These are phyloP conservation scores for Rhinoraja longicauda DNA, from an alignment of 2,797 vertebrate species.

Conservation along the genomic window DNA sequence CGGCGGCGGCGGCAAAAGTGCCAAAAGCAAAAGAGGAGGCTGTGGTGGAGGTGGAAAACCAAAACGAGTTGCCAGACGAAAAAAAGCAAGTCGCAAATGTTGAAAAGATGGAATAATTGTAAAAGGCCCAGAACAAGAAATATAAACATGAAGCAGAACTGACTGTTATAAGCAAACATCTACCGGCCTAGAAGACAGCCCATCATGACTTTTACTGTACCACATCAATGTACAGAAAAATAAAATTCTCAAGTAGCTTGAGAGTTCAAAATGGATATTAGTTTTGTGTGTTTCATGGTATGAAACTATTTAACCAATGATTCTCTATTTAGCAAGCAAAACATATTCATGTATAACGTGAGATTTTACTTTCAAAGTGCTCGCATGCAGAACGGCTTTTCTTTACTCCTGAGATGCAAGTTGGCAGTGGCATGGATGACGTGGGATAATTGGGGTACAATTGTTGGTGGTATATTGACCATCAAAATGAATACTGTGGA, in stretches of 20 bases:
- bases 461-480: background rate
- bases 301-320: too few relatives aligned
- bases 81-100: too few relatives aligned
- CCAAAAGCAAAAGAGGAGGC: too few relatives aligned
- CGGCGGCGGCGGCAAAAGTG: background rate
- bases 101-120: background rate
- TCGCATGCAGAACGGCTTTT: too few relatives aligned
- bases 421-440: too few relatives aligned
- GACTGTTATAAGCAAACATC: background rate
- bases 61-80: background rate
- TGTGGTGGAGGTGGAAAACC: background rate
- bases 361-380: too few relatives aligned
- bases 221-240: background rate
- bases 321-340: too few relatives aligned
- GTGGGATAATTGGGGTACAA: too few relatives aligned
- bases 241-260: slow-evolving; percentile 32
- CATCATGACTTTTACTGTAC: slow-evolving; percentile 11
- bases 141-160: slow-evolving; percentile 22
- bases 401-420: too few relatives aligned
- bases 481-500: background rate
- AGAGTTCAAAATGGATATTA: background rate
- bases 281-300: too few relatives aligned
- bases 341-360: too few relatives aligned
- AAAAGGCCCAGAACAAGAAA: background rate
- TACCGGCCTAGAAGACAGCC: background rate